A percentile compares a stretch with the other conserved stretches of the same genome.
These are phyloP conservation scores for Cydia splendana DNA, from an alignment of 1,140 invertebrate genomes.

Conservation along the genomic window DNA sequence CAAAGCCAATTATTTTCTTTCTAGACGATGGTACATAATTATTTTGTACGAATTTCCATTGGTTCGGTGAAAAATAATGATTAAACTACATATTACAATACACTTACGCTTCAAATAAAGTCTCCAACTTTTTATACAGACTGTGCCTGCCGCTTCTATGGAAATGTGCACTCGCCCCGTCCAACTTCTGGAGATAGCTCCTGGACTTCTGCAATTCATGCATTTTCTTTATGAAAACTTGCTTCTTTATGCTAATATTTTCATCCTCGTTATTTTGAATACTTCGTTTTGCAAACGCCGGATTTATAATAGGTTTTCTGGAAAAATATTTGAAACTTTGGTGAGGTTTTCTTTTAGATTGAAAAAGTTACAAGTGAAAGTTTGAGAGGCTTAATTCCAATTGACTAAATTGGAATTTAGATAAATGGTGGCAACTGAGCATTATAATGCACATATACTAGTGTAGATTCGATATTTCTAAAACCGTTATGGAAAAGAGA, in stretches of 20 bases:
- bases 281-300: constrained; percentile 81
- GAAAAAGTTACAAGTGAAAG: neutral
- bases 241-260: constrained; percentile 45
- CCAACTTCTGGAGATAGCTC: constrained; percentile 65
- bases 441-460: no score
- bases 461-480: no score
- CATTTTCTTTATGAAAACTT: constrained; percentile 62
- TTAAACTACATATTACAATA: neutral
- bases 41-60: neutral
- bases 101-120: constrained; percentile 81
- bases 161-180: constrained; percentile 69
- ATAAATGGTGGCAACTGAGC: no score
- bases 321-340: neutral
- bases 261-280: constrained; percentile 41
- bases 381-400: no score
- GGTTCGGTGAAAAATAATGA: neutral
- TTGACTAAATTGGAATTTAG: no score
- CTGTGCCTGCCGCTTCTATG: constrained; percentile 80
- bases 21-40: no score
- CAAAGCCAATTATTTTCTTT: no score
- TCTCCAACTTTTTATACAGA: constrained; percentile 82
- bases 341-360: neutral
- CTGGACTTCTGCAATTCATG: constrained; percentile 63
- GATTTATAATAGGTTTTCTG: constrained; percentile 77
- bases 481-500: no score